Percentiles rank a stretch among this genome's conserved stretches.
phyloP scores from a whole-genome alignment of 2,797 vertebrate genomes.

The Argya squamiceps region DNA sequence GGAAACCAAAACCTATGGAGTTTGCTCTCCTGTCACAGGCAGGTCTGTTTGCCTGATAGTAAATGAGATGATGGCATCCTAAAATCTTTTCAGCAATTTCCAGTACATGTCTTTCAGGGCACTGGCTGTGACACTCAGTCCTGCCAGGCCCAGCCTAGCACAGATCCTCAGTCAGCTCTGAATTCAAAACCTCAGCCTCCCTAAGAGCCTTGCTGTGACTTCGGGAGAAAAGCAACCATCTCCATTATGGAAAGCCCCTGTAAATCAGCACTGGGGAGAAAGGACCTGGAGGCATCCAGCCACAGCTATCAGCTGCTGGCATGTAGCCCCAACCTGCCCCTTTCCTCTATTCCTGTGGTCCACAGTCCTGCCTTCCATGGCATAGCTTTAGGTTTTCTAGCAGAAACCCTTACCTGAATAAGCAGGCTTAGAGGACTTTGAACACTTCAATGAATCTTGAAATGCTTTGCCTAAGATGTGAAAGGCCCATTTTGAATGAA shows the following conservation, averaged over 20 bases:
- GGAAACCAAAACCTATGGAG: neutral
- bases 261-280: neutral
- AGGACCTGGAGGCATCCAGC: neutral
- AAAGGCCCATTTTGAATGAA: neutral
- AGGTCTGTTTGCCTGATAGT: neutral
- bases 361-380: neutral
- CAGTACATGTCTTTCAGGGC: neutral
- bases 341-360: neutral
- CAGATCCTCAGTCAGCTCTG: neutral
- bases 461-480: neutral
- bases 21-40: neutral
- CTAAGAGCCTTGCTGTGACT: neutral
- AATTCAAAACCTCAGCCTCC: neutral
- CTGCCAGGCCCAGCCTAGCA: neutral
- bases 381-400: neutral
- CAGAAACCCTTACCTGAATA: neutral
- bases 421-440: neutral
- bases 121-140: neutral
- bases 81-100: neutral
- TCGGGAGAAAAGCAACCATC: neutral
- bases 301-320: neutral
- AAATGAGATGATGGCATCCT: neutral
- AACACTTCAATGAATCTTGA: neutral
- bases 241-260: neutral
- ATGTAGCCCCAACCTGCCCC: neutral